Conservation (phyloP, 2,797 vertebrate genomes). For the Microctenopoma lineatum region DNA sequence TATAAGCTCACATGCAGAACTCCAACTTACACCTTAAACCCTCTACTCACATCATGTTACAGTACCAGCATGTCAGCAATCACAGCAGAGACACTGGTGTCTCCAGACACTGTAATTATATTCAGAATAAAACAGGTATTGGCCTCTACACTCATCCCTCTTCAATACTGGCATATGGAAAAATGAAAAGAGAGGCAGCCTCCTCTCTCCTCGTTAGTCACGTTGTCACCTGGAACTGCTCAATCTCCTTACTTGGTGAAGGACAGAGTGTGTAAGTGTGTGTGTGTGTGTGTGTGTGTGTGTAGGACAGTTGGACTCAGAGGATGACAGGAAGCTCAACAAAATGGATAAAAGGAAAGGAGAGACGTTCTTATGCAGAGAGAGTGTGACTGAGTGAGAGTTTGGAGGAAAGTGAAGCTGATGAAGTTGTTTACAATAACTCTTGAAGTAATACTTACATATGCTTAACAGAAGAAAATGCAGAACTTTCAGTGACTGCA, state of each 20-base stretch:
- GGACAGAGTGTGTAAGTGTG: constrained; percentile 27
- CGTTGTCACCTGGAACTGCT: constrained; percentile 62
- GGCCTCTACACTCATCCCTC: constrained; percentile 53
- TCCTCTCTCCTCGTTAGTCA: constrained; percentile 58
- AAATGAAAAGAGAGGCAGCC: constrained; percentile 49
- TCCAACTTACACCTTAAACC: not conserved
- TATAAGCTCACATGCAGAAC: not conserved
- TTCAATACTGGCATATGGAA: constrained; percentile 46
- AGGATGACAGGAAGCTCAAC: constrained; percentile 39
- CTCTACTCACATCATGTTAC: not conserved
- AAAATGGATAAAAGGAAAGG: constrained; percentile 50
- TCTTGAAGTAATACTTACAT: constrained; percentile 4
- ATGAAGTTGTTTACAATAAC: constrained; percentile 24
- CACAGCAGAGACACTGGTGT: constrained; percentile 12
- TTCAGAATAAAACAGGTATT: constrained; percentile 34
- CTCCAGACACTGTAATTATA: constrained; percentile 47
- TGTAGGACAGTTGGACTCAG: constrained; percentile 18
- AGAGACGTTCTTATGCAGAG: constrained; percentile 18
- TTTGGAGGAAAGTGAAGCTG: constrained; percentile 23
- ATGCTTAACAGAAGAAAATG: constrained; percentile 11
- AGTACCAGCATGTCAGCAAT: constrained; percentile 24
- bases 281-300: constrained; percentile 14
- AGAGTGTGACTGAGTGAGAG: constrained; percentile 27
- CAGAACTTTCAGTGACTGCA: constrained; percentile 11
- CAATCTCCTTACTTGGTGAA: constrained; percentile 63